These are phyloP conservation scores for Phocoena sinus DNA, from an alignment of 2,113 vertebrate genomes.

Conservation along the genomic window DNA sequence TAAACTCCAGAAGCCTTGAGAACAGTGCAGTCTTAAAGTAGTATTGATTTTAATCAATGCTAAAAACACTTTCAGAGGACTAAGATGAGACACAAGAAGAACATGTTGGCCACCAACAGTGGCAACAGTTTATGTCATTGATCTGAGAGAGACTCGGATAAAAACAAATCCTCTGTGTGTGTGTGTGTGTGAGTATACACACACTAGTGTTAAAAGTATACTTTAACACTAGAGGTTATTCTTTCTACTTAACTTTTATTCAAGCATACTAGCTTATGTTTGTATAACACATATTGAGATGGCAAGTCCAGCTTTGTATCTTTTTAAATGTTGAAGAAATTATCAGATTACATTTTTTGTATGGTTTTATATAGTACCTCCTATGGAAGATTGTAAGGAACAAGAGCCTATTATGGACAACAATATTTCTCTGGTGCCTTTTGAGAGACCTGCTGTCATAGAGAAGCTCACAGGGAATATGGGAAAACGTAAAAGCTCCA, in stretches of 20 bases:
- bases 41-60: constrained; percentile 51
- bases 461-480: constrained; percentile 95
- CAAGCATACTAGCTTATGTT: not conserved
- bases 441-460: constrained; percentile 97
- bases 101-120: not conserved
- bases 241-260: not conserved
- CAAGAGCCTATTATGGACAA: constrained; percentile 90
- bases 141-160: constrained; percentile 20
- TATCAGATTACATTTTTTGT: constrained; percentile 77
- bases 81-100: constrained; percentile 43
- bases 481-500: constrained; percentile 99
- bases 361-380: constrained; percentile 82
- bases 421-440: constrained; percentile 89
- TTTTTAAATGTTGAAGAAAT: constrained; percentile 67
- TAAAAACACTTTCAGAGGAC: constrained; percentile 50
- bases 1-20: constrained; percentile 20
- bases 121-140: constrained; percentile 25
- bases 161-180: constrained; percentile 18
- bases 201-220: not conserved
- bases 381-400: constrained; percentile 92
- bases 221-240: not conserved
- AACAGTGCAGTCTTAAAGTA: constrained; percentile 20
- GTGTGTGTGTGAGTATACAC: not conserved
- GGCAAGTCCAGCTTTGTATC: not conserved
- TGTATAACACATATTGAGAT: not conserved